These are phyloP conservation scores for Chionoecetes opilio DNA, from an alignment of 1,140 invertebrate genomes.

Conservation along the genomic window DNA sequence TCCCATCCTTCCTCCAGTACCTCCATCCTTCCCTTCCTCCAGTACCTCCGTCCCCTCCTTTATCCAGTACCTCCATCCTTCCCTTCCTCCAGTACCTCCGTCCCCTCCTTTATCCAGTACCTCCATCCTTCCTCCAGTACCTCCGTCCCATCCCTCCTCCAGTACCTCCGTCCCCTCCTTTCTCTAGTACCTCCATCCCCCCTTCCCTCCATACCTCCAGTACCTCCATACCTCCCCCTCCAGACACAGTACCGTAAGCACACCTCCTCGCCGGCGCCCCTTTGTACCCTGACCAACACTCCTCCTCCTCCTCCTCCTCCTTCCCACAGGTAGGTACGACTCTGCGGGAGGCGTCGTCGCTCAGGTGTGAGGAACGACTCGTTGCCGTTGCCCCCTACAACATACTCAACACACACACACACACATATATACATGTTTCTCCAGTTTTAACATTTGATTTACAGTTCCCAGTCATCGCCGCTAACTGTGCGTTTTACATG, in stretches of 20 bases:
- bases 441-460: not conserved
- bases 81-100: too few species aligned
- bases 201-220: too few species aligned
- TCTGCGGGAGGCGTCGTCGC: not conserved
- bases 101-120: too few species aligned
- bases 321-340: not conserved
- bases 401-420: constrained; percentile 44
- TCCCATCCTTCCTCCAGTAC: too few species aligned
- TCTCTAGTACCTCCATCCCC: too few species aligned
- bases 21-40: too few species aligned
- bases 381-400: not conserved
- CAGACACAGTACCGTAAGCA: not conserved
- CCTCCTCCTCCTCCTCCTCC: not conserved
- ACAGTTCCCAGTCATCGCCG: not conserved
- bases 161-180: too few species aligned
- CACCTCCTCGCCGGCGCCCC: not conserved
- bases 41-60: too few species aligned
- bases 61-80: too few species aligned
- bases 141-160: too few species aligned
- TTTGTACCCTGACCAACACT: not conserved
- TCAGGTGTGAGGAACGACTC: not conserved
- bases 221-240: not conserved
- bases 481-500: constrained; percentile 17
- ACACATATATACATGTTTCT: not conserved
- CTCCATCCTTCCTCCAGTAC: too few species aligned